Evolutionary conservation across 2,888 invertebrate genomes (phyloP).

Genomic region (Scrobipalpa costella): DNA sequence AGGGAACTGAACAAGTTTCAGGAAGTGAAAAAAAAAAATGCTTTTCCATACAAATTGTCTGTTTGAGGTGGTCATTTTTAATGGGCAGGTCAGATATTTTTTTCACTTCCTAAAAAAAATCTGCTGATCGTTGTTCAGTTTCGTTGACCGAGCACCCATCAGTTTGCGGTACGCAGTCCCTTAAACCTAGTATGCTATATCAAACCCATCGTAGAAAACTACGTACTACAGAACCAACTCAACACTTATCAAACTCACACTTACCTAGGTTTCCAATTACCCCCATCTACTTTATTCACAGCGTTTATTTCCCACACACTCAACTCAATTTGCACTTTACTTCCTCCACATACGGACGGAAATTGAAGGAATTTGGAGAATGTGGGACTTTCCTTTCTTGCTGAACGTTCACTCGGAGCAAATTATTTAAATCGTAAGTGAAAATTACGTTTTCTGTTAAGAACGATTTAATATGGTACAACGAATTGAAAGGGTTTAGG

Average conservation of each 20-base stretch:
- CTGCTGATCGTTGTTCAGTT: no score
- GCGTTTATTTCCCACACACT: neutral
- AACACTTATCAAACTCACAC: neutral
- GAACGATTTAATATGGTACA: neutral
- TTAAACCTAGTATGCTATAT: no score
- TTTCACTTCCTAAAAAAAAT: no score
- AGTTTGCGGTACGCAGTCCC: no score
- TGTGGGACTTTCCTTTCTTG: neutral
- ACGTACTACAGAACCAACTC: neutral
- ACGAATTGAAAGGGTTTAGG: neutral
- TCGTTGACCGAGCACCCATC: no score
- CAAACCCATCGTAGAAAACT: no score
- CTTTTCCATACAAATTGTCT: no score
- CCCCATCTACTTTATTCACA: constrained; percentile 22
- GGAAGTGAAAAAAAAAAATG: no score
- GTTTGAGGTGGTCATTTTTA: no score
- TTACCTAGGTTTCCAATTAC: constrained; percentile 28
- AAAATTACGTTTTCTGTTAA: constrained; percentile 23
- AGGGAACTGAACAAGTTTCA: no score
- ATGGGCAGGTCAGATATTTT: no score
- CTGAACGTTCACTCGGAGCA: neutral
- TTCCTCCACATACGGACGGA: neutral
- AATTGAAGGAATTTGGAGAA: neutral
- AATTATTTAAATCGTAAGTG: constrained; percentile 23
- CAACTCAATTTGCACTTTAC: constrained; percentile 16